Evolutionary conservation across 2,113 vertebrate species (phyloP), one percentile per base, ranked within the genome.

Genomic region (Vulpes ferrilata): DNA sequence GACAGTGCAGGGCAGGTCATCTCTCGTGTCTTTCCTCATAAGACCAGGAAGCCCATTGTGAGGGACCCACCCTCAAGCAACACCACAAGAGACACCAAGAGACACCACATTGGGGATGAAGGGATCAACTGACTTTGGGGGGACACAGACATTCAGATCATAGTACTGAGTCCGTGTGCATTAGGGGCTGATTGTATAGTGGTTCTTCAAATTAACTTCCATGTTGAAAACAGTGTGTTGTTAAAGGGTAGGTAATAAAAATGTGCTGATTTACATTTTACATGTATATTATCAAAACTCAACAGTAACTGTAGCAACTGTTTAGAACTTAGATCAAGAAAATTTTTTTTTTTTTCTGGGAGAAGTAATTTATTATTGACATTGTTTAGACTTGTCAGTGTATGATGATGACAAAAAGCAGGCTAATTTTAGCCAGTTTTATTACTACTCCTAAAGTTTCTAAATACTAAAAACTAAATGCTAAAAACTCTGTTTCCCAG

Each of bases 241-340:
- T 60, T 89, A 38, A 96, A 69, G 59, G 32, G 30, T 43, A 88
- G 76, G 3, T 64, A 81, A 88, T 60, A 53, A 82, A 65, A 74
- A 85, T 57, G 35, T 71, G 19, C 32, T 53, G 48, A 57, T 5
- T 32, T 55, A 11, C 59, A 53, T 43, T 11, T 82, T 57, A 53
- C 4, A 15, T n/a, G 27, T 32, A 38, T 48, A 51, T 59, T 87
- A 78, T 78, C 67, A 55, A 84, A 91, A 65, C 35, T 80, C 38
- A 91, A 43, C 2, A 76, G 27, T 71, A 67, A 59, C 62, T 35
- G 9, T 11, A 69, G 22, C 19, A 62, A 59, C 2, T 93, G 6
- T 79, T 96, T 88, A 80, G 60, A 80, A 96, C 25, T 80, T 91
- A 59, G 65, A 83, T 16, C 11, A 95, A 51, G 4, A 81, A 55